Evolutionary conservation across 2,113 vertebrate genomes (phyloP).

Genomic region (Herpetotheres cachinnans): DNA sequence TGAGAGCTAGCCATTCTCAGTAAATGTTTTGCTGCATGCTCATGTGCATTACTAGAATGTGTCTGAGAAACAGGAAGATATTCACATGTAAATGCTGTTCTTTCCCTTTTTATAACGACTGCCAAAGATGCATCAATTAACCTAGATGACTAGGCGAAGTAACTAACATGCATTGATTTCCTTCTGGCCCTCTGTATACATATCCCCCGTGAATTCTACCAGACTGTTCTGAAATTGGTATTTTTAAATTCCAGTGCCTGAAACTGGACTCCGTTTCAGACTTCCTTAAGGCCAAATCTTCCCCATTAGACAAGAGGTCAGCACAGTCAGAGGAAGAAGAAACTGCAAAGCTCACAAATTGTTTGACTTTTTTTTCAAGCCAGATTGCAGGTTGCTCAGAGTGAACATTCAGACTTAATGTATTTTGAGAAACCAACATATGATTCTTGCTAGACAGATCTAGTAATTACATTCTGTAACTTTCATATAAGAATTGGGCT

Average conservation of each 20-base stretch:
- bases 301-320: not conserved
- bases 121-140: constrained; percentile 31
- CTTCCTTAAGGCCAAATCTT: constrained; percentile 2
- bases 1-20: not conserved
- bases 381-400: not conserved
- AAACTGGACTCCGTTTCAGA: not conserved
- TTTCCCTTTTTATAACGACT: not conserved
- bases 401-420: constrained; percentile 10
- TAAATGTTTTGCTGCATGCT: not conserved
- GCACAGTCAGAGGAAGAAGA: not conserved
- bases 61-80: not conserved
- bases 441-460: not conserved
- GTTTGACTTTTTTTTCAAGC: not conserved
- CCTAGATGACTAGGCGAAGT: not conserved
- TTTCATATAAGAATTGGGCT: not conserved
- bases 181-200: not conserved
- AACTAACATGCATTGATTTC: not conserved
- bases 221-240: not conserved
- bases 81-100: not conserved
- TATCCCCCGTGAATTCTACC: not conserved
- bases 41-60: not conserved
- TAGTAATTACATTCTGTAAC: not conserved
- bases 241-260: not conserved
- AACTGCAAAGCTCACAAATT: not conserved
- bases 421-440: constrained; percentile 14